Evolutionary conservation across 2,888 invertebrate species (phyloP).

Genomic region (Noctua pronuba): DNA sequence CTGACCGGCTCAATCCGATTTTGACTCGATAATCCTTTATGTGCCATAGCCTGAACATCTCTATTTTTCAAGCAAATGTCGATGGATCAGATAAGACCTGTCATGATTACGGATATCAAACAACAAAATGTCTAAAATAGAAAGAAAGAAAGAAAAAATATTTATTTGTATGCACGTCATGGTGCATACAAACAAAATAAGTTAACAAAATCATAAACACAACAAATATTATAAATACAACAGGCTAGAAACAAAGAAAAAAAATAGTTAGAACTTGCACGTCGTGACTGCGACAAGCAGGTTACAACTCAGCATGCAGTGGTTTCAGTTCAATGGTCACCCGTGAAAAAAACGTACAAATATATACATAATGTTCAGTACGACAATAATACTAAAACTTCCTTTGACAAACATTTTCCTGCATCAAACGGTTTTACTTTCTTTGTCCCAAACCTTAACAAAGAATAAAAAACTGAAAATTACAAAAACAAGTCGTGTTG

Average conservation of each 20-base stretch:
- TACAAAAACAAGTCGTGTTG: slow-evolving; percentile 18
- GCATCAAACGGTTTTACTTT: slow-evolving; percentile 15
- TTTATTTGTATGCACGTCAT: too few relatives aligned
- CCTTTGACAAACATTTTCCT: background rate
- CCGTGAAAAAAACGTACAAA: too few relatives aligned
- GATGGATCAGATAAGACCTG: background rate
- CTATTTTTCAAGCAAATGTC: background rate
- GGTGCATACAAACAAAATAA: too few relatives aligned
- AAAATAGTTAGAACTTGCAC: too few relatives aligned
- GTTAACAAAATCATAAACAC: too few relatives aligned
- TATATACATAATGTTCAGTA: background rate
- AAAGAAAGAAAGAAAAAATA: too few relatives aligned
- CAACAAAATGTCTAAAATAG: background rate
- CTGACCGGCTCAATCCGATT: background rate
- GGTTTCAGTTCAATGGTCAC: too few relatives aligned
- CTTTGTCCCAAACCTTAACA: slow-evolving; percentile 18
- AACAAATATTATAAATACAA: too few relatives aligned
- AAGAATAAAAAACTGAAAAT: slow-evolving; percentile 4
- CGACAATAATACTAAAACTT: background rate
- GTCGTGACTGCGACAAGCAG: too few relatives aligned
- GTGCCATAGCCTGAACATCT: background rate
- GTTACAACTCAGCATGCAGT: too few relatives aligned
- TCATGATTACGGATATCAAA: background rate
- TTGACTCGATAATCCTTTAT: background rate
- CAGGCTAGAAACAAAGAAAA: too few relatives aligned